Evolutionary conservation across 2,113 vertebrate species (phyloP).

Genomic region (Physeter macrocephalus): DNA sequence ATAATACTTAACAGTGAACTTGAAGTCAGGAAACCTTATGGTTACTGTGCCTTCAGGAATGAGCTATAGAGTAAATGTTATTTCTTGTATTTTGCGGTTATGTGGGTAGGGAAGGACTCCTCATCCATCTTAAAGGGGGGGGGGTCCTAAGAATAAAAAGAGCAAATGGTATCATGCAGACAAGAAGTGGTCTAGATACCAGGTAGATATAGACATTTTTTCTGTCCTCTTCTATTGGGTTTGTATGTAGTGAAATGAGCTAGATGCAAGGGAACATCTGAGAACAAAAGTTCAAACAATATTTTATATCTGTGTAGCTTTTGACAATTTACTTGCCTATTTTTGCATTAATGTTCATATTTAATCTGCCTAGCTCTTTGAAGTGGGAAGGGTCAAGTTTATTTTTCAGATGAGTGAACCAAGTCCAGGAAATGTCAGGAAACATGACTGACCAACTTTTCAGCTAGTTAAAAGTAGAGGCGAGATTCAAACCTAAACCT

Average conservation of each 20-base stretch:
- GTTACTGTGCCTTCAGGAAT: background rate
- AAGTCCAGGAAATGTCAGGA: background rate
- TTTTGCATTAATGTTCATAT: background rate
- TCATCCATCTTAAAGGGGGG: background rate
- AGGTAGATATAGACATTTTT: background rate
- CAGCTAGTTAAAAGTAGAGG: background rate
- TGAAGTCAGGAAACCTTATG: background rate
- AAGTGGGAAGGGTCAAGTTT: background rate
- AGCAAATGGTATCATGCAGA: background rate
- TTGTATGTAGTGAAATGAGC: background rate
- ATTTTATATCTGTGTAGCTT: background rate
- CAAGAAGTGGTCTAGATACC: background rate
- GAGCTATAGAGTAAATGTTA: background rate
- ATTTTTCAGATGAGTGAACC: background rate
- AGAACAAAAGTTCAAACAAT: background rate
- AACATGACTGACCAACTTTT: background rate
- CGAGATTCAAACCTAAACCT: background rate
- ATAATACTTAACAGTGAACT: background rate
- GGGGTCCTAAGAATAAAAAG: background rate
- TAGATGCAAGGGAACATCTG: background rate
- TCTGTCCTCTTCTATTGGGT: background rate
- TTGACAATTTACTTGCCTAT: background rate
- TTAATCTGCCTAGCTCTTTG: background rate
- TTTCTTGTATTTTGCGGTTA: background rate
- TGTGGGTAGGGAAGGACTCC: accelerated